phyloP scores from a whole-genome alignment of 1,140 invertebrate species.

The Chelonus insularis region DNA sequence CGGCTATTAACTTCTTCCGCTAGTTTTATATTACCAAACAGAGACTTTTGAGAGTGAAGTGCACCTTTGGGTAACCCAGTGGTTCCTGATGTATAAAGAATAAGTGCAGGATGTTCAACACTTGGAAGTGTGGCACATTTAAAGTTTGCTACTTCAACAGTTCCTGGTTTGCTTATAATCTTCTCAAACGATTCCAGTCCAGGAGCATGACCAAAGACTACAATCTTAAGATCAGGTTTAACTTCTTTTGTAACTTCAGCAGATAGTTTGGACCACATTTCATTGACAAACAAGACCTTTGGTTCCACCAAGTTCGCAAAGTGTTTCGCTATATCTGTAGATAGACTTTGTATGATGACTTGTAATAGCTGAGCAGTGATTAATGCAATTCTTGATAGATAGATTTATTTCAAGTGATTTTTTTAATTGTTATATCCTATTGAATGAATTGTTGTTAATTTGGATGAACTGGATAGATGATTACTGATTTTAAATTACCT shows the following conservation, averaged over 20 bases:
- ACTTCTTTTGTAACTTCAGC: constrained; percentile 33
- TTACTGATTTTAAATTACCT: constrained; percentile 19
- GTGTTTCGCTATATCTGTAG: constrained; percentile 40
- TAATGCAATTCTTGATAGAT: too few species aligned
- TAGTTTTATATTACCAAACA: constrained; percentile 19
- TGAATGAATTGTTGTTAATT: too few species aligned
- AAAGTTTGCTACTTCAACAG: constrained; percentile 34
- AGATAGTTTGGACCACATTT: constrained; percentile 29
- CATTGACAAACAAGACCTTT: constrained; percentile 48
- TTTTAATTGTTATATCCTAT: too few species aligned
- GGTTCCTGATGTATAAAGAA: constrained; percentile 46
- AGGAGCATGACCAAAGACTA: constrained; percentile 40
- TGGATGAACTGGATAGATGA: constrained; percentile 19
- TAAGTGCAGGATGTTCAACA: constrained; percentile 38
- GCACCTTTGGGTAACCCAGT: constrained; percentile 48
- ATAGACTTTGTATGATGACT: constrained; percentile 33
- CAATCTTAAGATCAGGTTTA: constrained; percentile 33
- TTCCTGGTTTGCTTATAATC: constrained; percentile 27
- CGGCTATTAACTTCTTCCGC: not conserved
- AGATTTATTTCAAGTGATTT: too few species aligned
- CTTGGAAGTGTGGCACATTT: constrained; percentile 30
- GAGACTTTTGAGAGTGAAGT: constrained; percentile 32
- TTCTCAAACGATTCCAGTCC: constrained; percentile 33
- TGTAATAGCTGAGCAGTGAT: too few species aligned
- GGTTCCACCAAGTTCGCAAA: constrained; percentile 46